Conservation (phyloP, 2,888 invertebrate species). For the Leptinotarsa rubiginosa region DNA sequence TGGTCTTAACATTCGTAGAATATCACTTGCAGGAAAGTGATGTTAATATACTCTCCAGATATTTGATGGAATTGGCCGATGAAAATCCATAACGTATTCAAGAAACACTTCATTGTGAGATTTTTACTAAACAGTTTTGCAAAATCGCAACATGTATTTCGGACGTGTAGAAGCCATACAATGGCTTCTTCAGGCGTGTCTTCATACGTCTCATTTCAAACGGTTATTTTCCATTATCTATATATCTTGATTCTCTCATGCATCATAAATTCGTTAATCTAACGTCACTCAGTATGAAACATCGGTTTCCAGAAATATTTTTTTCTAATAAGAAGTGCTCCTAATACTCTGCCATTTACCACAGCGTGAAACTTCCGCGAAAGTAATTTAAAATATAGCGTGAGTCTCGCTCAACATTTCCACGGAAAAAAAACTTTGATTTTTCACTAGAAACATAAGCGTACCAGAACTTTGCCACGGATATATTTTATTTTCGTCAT, state of each 20-base stretch:
- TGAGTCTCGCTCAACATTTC: slow-evolving; percentile 3
- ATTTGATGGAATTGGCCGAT: too few species aligned
- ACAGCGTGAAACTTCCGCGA: slow-evolving; percentile 16
- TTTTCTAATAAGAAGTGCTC: slow-evolving; percentile 13
- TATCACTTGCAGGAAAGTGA: too few species aligned
- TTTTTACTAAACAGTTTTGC: too few species aligned
- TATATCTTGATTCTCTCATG: not conserved
- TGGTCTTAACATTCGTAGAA: too few species aligned
- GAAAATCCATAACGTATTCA: too few species aligned
- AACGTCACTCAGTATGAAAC: not conserved
- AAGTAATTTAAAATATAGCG: slow-evolving; percentile 29
- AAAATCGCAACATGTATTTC: too few species aligned
- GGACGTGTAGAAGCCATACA: too few species aligned
- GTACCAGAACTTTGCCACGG: slow-evolving; percentile 29
- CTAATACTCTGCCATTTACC: slow-evolving; percentile 12
- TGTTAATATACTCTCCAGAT: too few species aligned
- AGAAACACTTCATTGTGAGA: too few species aligned
- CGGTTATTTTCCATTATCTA: not conserved
- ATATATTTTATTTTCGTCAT: slow-evolving; percentile 33
- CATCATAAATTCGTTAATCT: not conserved
- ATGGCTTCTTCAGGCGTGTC: too few species aligned
- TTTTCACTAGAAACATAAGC: slow-evolving; percentile 28
- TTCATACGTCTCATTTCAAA: not conserved
- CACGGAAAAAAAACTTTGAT: slow-evolving; percentile 25
- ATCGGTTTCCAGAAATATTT: slow-evolving; percentile 5